Evolutionary conservation across 2,113 vertebrate species (phyloP).

Genomic region (Oplegnathus fasciatus): DNA sequence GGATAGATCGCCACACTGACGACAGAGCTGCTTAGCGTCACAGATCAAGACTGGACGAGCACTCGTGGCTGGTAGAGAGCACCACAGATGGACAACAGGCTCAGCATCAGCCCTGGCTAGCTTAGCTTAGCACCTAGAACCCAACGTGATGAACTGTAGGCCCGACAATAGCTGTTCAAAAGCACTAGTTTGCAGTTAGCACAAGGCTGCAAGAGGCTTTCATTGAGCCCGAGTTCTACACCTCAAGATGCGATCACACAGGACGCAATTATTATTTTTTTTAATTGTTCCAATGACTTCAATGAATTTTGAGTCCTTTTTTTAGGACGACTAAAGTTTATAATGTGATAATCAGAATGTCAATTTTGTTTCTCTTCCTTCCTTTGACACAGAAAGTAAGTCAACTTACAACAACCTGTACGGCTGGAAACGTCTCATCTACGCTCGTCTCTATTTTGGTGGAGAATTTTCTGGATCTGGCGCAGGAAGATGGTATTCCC

Average conservation of each 20-base stretch:
- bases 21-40: constrained; percentile 7
- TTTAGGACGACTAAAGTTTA: neutral
- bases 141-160: neutral
- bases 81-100: constrained; percentile 28
- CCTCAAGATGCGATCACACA: constrained; percentile 34
- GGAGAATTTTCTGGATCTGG: neutral
- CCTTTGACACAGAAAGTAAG: neutral
- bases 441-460: neutral
- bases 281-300: neutral
- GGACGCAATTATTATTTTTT: neutral
- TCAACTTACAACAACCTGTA: no score
- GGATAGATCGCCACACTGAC: neutral
- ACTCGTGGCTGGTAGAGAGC: constrained; percentile 39
- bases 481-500: no score
- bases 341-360: neutral
- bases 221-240: neutral
- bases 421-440: neutral
- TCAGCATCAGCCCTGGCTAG: neutral
- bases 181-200: neutral
- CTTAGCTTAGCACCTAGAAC: constrained; percentile 44
- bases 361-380: neutral
- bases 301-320: neutral
- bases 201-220: neutral
- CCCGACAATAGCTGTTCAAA: neutral
- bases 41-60: neutral